Conservation (phyloP, 2,797 vertebrate species). For the Sylvia borin region DNA sequence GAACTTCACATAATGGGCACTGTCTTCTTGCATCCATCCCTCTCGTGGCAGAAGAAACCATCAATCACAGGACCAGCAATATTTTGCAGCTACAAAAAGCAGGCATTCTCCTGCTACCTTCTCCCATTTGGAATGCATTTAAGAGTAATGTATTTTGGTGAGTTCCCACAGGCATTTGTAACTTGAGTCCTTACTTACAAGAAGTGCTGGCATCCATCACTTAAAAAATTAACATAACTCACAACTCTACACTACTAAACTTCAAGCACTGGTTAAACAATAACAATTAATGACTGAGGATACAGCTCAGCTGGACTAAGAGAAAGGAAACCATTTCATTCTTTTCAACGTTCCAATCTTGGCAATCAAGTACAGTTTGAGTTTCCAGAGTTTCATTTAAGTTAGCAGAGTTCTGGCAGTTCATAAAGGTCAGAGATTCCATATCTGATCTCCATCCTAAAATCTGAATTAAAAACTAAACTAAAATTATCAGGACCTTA, state of each 20-base stretch:
- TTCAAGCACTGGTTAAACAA: not conserved
- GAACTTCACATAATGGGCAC: not conserved
- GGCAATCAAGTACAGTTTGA: not conserved
- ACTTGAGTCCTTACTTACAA: not conserved
- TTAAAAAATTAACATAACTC: not conserved
- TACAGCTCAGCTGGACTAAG: not conserved
- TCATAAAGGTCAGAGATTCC: not conserved
- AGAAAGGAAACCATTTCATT: not conserved
- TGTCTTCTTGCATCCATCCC: not conserved
- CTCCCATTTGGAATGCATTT: not conserved
- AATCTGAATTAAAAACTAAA: not conserved
- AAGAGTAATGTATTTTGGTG: not conserved
- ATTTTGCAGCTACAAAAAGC: not conserved
- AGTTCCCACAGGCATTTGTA: rapidly evolving
- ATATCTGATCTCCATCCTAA: not conserved
- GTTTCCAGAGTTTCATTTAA: not conserved
- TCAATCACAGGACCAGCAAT: not conserved
- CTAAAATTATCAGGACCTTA: not conserved
- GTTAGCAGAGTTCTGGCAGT: not conserved
- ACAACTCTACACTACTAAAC: not conserved
- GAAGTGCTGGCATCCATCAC: not conserved
- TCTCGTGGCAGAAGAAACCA: not conserved
- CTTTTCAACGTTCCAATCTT: not conserved
- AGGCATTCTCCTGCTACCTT: not conserved
- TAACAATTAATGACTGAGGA: not conserved